Conservation (phyloP, 2,113 vertebrate species). For the Pelvicachromis taeniatus region DNA sequence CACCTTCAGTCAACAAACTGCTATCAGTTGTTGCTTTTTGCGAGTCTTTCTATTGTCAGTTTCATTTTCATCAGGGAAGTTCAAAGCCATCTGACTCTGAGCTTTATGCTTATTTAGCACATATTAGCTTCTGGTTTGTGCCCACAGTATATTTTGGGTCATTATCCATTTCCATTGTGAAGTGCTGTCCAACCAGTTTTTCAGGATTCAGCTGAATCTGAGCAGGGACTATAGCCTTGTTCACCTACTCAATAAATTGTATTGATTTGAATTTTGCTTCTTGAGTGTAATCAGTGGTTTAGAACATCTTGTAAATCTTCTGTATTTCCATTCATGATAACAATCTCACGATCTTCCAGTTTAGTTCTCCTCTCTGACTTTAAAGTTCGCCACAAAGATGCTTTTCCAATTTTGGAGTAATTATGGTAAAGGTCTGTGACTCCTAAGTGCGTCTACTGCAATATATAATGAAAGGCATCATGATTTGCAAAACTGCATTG, state of each 20-base stretch:
- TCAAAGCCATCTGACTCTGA: too few species aligned
- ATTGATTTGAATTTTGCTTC: too few species aligned
- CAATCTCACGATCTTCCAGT: background rate
- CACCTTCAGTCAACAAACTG: background rate
- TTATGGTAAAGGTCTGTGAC: background rate
- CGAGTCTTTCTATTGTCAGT: too few species aligned
- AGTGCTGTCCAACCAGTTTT: background rate
- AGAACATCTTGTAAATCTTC: background rate
- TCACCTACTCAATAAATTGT: background rate
- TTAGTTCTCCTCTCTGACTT: background rate
- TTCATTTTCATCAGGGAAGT: too few species aligned
- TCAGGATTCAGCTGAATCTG: background rate
- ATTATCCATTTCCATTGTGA: background rate
- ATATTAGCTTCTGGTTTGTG: too few species aligned
- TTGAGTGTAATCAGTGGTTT: background rate
- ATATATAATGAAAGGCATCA: background rate
- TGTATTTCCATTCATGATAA: background rate
- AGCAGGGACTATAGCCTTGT: background rate
- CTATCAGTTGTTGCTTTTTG: too few species aligned
- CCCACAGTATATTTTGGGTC: background rate
- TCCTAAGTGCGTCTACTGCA: background rate
- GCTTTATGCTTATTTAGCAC: too few species aligned
- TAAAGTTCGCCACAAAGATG: background rate
- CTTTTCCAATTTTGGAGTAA: background rate
- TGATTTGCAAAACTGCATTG: background rate